Percentiles rank a stretch among this genome's conserved stretches.
Evolutionary conservation across 2,888 invertebrate species (phyloP).

Genomic region (Carpatolechia fugitivella): DNA sequence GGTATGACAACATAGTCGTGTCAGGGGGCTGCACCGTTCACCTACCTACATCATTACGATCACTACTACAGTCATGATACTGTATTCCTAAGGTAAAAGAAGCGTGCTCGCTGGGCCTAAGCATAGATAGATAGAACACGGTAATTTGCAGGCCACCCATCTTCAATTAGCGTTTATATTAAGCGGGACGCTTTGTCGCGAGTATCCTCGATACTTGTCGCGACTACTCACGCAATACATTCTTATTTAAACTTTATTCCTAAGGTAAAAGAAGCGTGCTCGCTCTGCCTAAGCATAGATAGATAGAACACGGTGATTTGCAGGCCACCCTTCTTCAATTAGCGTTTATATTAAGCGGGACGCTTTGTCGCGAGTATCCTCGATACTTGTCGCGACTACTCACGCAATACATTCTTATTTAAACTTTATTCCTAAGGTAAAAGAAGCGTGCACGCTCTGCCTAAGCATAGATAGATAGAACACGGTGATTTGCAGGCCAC

Average conservation of each 20-base stretch:
- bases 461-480: slow-evolving; percentile 77
- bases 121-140: slow-evolving; percentile 78
- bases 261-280: slow-evolving; percentile 75
- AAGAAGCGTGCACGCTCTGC: slow-evolving; percentile 77
- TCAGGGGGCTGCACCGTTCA: too few relatives aligned
- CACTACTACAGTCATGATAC: too few relatives aligned
- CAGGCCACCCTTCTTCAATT: slow-evolving; percentile 78
- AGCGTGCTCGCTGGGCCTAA: slow-evolving; percentile 76
- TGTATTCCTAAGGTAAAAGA: slow-evolving; percentile 55
- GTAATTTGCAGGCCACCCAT: slow-evolving; percentile 74
- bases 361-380: slow-evolving; percentile 77
- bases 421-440: slow-evolving; percentile 44
- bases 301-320: slow-evolving; percentile 77
- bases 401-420: too few relatives aligned
- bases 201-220: slow-evolving; percentile 72
- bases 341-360: slow-evolving; percentile 80
- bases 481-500: slow-evolving; percentile 60
- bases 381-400: slow-evolving; percentile 79
- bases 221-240: slow-evolving; percentile 81
- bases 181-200: slow-evolving; percentile 77
- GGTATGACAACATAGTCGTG: too few relatives aligned
- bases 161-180: slow-evolving; percentile 81
- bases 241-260: too few relatives aligned
- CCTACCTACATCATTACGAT: too few relatives aligned
- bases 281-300: slow-evolving; percentile 74